phyloP scores from a whole-genome alignment of 2,888 invertebrate species.

The Drosophila kuntzei region DNA sequence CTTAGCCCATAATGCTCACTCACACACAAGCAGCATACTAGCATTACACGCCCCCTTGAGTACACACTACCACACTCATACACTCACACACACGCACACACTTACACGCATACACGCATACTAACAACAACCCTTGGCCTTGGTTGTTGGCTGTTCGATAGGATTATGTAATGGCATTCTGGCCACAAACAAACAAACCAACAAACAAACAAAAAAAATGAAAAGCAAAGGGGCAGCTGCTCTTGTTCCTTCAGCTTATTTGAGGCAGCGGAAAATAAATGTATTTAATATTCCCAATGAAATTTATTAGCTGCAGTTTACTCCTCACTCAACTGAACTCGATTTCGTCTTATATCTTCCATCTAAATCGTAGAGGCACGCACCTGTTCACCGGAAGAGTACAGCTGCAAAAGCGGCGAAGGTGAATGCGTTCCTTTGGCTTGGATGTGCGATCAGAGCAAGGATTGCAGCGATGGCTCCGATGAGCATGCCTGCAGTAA shows the following conservation, averaged over 20 bases:
- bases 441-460: conserved; percentile 97
- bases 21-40: conserved; percentile 24
- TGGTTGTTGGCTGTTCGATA: conserved; percentile 49
- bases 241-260: conserved; percentile 26
- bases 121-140: conserved; percentile 42
- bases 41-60: conserved; percentile 30
- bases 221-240: conserved; percentile 13
- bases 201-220: conserved; percentile 7
- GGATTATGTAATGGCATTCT: conserved; percentile 56
- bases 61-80: conserved; percentile 4
- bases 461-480: conserved; percentile 95
- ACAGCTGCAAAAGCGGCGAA: conserved; percentile 92
- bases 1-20: conserved; percentile 57
- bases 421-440: conserved; percentile 96
- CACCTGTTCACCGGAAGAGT: conserved; percentile 94
- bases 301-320: conserved; percentile 52
- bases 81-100: conserved; percentile 7
- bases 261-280: conserved; percentile 45
- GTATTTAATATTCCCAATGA: conserved; percentile 48
- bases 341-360: conserved; percentile 64
- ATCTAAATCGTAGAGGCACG: conserved; percentile 89
- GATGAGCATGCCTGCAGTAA: conserved; percentile 98
- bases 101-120: conserved; percentile 17
- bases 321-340: conserved; percentile 7
- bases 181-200: conserved; percentile 38